phyloP scores from a whole-genome alignment of 2,888 invertebrate genomes.

The Eilema caniola region DNA sequence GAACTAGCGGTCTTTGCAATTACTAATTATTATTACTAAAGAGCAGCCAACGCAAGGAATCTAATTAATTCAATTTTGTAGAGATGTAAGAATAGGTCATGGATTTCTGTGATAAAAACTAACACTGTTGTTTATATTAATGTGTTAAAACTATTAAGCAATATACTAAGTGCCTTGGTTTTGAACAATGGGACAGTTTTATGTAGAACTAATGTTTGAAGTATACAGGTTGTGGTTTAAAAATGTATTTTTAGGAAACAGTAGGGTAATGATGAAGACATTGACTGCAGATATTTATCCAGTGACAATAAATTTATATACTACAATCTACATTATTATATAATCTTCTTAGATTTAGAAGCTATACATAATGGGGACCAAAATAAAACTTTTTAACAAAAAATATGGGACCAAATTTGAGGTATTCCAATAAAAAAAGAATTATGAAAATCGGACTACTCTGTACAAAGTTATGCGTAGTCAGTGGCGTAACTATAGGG shows the following conservation, averaged over 20 bases:
- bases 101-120: constrained; percentile 42
- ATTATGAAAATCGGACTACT: no score
- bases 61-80: not conserved
- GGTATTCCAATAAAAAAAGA: no score
- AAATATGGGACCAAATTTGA: no score
- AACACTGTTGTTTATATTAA: constrained; percentile 8
- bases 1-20: no score
- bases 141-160: not conserved
- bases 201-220: constrained; percentile 2
- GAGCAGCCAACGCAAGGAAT: not conserved
- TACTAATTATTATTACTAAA: not conserved
- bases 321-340: no score
- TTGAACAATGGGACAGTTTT: constrained; percentile 29
- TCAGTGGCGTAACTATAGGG: no score
- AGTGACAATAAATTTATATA: not conserved
- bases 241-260: not conserved
- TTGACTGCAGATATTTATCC: not conserved
- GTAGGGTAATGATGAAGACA: no score
- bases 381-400: no score
- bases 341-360: no score
- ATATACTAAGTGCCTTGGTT: constrained; percentile 39
- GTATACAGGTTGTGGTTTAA: constrained; percentile 26
- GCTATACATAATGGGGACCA: no score
- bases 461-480: no score
- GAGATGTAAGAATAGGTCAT: constrained; percentile 22